Conservation (phyloP, 1,140 invertebrate species). For the Patella vulgata region DNA sequence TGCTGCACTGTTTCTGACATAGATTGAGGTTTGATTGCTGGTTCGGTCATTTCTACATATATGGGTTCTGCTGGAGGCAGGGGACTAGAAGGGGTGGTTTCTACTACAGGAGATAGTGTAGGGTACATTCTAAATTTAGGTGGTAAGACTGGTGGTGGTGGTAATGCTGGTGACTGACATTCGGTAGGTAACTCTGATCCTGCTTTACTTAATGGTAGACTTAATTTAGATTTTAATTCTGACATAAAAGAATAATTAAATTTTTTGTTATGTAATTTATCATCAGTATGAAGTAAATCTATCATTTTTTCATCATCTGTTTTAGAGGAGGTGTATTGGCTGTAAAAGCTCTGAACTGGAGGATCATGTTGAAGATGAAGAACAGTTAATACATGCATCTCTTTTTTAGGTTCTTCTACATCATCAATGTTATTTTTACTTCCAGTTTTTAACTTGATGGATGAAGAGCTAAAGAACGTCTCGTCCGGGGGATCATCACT, state of each 20-base stretch:
- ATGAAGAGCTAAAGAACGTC: constrained; percentile 8
- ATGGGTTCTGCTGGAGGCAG: constrained; percentile 18
- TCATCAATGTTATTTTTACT: not conserved
- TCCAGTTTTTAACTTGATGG: not conserved
- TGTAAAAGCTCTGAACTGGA: constrained; percentile 17
- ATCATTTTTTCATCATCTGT: constrained; percentile 63
- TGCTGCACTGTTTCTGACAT: not conserved
- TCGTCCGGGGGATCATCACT: not conserved
- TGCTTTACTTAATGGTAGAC: constrained; percentile 14
- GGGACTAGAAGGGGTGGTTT: constrained; percentile 14
- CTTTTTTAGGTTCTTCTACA: constrained; percentile 22
- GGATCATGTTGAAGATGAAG: constrained; percentile 43
- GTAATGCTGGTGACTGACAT: constrained; percentile 40
- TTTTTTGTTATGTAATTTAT: constrained; percentile 17
- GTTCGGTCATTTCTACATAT: constrained; percentile 39
- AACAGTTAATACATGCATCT: constrained; percentile 45
- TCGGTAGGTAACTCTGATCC: constrained; percentile 12
- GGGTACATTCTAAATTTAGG: constrained; percentile 54
- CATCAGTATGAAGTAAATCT: constrained; percentile 40
- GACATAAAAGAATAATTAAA: constrained; percentile 14
- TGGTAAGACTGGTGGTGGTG: constrained; percentile 54
- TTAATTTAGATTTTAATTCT: constrained; percentile 29
- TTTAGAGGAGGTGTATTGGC: constrained; percentile 35
- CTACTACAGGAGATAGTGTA: constrained; percentile 53
- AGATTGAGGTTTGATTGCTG: constrained; percentile 18